These are phyloP conservation scores for Carassius auratus DNA, from an alignment of 2,113 vertebrate species.

Conservation along the genomic window DNA sequence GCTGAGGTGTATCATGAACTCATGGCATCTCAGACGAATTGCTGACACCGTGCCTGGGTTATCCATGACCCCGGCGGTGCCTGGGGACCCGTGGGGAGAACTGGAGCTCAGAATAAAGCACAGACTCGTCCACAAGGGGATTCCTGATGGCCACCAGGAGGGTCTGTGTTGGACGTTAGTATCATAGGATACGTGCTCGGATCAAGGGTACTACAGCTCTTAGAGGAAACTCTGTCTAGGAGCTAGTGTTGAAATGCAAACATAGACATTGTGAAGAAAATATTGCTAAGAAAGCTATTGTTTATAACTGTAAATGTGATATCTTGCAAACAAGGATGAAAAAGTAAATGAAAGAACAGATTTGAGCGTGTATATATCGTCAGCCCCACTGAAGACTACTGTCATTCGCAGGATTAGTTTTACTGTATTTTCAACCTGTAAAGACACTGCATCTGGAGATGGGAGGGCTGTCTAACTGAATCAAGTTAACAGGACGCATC, in stretches of 20 bases:
- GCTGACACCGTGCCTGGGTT: slow-evolving; percentile 34
- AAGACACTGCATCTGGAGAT: slow-evolving; percentile 5
- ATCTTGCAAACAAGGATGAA: background rate
- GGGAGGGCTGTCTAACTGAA: background rate
- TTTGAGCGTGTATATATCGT: background rate
- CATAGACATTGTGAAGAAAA: background rate
- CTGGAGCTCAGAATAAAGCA: slow-evolving; percentile 5
- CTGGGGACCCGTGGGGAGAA: slow-evolving; percentile 11
- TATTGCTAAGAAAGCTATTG: background rate
- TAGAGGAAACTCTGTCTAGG: slow-evolving; percentile 8
- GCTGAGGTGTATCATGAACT: slow-evolving; percentile 35
- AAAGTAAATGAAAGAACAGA: background rate
- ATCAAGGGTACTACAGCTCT: slow-evolving; percentile 31
- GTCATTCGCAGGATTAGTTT: slow-evolving; percentile 31
- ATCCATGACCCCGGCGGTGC: slow-evolving; percentile 26
- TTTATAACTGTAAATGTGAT: background rate
- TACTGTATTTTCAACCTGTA: slow-evolving; percentile 25
- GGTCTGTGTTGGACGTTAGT: slow-evolving; percentile 26
- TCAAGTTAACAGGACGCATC: slow-evolving; percentile 6
- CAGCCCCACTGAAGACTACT: background rate
- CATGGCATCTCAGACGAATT: slow-evolving; percentile 24
- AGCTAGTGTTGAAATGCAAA: slow-evolving; percentile 1
- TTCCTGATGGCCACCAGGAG: slow-evolving; percentile 34
- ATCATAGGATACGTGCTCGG: slow-evolving; percentile 8
- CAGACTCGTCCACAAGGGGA: slow-evolving; percentile 18